phyloP scores from a whole-genome alignment of 2,113 vertebrate genomes.

The Microtus ochrogaster region DNA sequence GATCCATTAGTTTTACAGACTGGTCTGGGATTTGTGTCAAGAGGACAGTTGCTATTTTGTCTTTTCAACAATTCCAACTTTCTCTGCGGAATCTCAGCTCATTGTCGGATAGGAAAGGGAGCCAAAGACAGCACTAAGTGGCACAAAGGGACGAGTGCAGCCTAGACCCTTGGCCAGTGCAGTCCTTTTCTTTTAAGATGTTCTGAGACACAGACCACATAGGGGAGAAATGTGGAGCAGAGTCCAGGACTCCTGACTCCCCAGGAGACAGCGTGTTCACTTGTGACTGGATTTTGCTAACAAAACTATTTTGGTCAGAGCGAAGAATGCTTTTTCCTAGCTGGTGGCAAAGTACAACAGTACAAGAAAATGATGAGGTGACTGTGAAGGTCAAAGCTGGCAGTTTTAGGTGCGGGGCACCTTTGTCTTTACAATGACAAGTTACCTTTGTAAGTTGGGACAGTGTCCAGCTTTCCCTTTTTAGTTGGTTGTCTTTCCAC shows the following conservation, averaged over 20 bases:
- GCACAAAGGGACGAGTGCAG: background rate
- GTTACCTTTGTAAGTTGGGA: slow-evolving; percentile 93
- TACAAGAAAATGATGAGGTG: background rate
- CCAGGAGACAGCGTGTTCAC: background rate
- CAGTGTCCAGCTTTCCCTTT: slow-evolving; percentile 86
- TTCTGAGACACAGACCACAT: background rate
- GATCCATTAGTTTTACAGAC: background rate
- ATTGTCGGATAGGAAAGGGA: background rate
- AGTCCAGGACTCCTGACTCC: background rate
- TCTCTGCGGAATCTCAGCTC: background rate
- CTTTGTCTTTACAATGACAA: slow-evolving; percentile 11
- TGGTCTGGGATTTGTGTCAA: background rate
- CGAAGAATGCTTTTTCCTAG: background rate
- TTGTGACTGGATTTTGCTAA: background rate
- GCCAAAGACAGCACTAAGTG: background rate
- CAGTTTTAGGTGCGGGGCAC: background rate
- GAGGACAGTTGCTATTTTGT: background rate
- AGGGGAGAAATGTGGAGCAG: background rate
- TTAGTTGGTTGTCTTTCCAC: slow-evolving; percentile 81
- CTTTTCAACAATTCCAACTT: background rate
- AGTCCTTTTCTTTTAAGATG: background rate
- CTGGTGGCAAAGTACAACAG: background rate
- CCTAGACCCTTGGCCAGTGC: background rate
- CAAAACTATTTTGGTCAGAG: background rate
- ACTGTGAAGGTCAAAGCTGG: background rate